Evolutionary conservation across 2,797 vertebrate species (phyloP).

Genomic region (Oryzias sinensis): DNA sequence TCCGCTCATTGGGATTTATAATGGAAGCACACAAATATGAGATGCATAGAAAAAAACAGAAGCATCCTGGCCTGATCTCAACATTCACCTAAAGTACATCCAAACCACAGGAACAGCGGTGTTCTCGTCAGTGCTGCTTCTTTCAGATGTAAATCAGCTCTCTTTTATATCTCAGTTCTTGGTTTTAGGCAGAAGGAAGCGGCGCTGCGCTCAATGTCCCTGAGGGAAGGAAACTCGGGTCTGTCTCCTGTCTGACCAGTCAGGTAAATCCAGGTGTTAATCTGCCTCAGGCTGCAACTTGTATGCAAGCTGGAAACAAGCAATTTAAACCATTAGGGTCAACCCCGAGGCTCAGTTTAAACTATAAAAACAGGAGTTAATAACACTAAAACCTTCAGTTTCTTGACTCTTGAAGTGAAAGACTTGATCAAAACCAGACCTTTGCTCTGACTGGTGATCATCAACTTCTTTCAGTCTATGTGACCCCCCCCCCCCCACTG

Average conservation of each 20-base stretch:
- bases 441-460: too few species aligned
- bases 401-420: too few species aligned
- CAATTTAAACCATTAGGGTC: not conserved
- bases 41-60: constrained; percentile 28
- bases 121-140: constrained; percentile 8
- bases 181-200: constrained; percentile 6
- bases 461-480: too few species aligned
- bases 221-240: not conserved
- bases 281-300: not conserved
- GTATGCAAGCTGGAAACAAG: constrained; percentile 6
- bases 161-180: constrained; percentile 17
- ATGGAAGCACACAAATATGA: constrained; percentile 45
- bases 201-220: not conserved
- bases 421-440: too few species aligned
- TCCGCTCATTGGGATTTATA: constrained; percentile 47
- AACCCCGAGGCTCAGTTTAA: not conserved
- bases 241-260: not conserved
- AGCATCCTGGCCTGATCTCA: constrained; percentile 28
- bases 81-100: constrained; percentile 35
- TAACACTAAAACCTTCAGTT: too few species aligned
- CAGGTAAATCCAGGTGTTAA: constrained; percentile 6
- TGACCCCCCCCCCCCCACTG: too few species aligned
- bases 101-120: constrained; percentile 5
- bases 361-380: not conserved
- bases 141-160: constrained; percentile 35